A percentile compares a stretch with the other conserved stretches of the same genome.
These are phyloP conservation scores for Seriola quinqueradiata DNA, from an alignment of 2,113 vertebrate species.

Conservation along the genomic window DNA sequence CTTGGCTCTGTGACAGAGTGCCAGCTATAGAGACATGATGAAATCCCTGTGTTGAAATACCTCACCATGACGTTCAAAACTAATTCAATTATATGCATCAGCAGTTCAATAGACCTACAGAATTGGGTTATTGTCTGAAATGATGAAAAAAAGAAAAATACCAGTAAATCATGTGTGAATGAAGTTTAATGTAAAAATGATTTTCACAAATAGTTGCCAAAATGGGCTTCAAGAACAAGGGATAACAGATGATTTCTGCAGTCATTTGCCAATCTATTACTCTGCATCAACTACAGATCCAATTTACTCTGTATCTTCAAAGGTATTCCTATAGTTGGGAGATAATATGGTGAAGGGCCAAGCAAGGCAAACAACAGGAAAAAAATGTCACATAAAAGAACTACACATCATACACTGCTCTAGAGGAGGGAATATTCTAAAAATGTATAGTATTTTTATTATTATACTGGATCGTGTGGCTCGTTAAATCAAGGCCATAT, in stretches of 20 bases:
- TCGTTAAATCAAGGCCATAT: conserved; percentile 28
- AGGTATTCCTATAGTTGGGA: conserved; percentile 33
- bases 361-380: conserved; percentile 16
- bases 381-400: conserved; percentile 5
- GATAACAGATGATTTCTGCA: conserved; percentile 41
- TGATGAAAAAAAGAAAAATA: conserved; percentile 66
- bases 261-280: conserved; percentile 54
- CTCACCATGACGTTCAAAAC: conserved; percentile 69
- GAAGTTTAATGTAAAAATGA: conserved; percentile 64
- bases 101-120: conserved; percentile 73
- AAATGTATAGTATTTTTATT: conserved; percentile 8
- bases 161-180: conserved; percentile 70
- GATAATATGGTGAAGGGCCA: conserved; percentile 23
- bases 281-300: conserved; percentile 38
- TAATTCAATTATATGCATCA: conserved; percentile 82
- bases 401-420: not conserved
- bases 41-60: conserved; percentile 75
- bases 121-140: conserved; percentile 79
- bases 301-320: conserved; percentile 45
- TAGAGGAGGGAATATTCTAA: not conserved
- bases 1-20: conserved; percentile 50
- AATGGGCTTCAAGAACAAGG: conserved; percentile 51
- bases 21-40: conserved; percentile 51
- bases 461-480: not conserved
- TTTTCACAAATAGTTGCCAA: conserved; percentile 61